Conservation (phyloP, 37 sponge, comb jelly and placozoan species). For the Bolinopsis microptera region DNA sequence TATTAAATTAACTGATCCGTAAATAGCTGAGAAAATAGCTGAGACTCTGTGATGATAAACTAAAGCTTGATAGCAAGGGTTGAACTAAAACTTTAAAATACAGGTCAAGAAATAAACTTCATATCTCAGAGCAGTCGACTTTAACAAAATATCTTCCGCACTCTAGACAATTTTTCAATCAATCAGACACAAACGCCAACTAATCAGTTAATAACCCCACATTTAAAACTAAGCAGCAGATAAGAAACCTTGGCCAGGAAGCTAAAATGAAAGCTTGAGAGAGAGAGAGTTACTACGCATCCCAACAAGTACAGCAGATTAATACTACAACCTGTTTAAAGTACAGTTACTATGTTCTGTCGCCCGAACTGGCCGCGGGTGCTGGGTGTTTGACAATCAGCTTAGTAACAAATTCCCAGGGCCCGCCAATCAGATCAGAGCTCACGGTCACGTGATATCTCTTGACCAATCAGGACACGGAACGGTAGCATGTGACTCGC, state of each 20-base stretch:
- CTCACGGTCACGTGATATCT: constrained; percentile 20
- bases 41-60: too few species aligned
- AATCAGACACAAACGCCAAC: not conserved
- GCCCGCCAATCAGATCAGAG: not conserved
- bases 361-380: not conserved
- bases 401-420: not conserved
- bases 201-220: not conserved
- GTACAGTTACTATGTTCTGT: not conserved
- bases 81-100: too few species aligned
- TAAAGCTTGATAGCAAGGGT: too few species aligned
- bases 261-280: not conserved
- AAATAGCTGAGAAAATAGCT: too few species aligned
- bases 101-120: too few species aligned
- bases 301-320: not conserved
- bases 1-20: too few species aligned
- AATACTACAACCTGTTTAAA: not conserved
- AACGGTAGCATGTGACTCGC: not conserved
- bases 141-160: too few species aligned
- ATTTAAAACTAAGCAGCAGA: too few species aligned
- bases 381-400: not conserved
- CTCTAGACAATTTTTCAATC: too few species aligned
- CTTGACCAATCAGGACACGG: not conserved
- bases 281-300: not conserved
- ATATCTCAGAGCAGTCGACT: too few species aligned
- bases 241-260: not conserved